These are phyloP conservation scores for Australoheros facetus DNA, from an alignment of 2,797 vertebrate genomes.

Conservation along the genomic window DNA sequence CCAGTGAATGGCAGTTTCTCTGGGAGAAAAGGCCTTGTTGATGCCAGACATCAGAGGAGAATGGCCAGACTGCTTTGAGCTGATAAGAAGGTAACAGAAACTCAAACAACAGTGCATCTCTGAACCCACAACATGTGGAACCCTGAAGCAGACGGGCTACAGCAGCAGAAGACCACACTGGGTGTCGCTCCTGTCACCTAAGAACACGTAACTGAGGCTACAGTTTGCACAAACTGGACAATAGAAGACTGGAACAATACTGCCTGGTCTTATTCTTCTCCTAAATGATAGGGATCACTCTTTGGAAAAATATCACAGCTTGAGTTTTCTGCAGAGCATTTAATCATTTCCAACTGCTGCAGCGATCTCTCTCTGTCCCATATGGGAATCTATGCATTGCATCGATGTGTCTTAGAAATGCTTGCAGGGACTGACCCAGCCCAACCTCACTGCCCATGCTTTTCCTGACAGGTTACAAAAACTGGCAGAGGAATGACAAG, in stretches of 20 bases:
- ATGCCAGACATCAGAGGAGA: neutral
- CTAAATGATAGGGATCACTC: neutral
- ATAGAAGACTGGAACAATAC: neutral
- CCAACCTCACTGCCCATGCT: neutral
- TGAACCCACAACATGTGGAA: neutral
- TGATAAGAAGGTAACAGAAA: neutral
- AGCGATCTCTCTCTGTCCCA: neutral
- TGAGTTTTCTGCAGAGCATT: neutral
- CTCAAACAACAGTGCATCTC: neutral
- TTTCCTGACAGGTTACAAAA: neutral
- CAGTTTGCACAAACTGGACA: neutral
- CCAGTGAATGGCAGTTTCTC: neutral
- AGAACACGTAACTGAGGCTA: neutral
- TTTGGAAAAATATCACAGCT: no score
- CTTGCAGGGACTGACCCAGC: neutral
- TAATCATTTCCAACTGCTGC: neutral
- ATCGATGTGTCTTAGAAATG: neutral
- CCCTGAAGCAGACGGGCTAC: fast-evolving
- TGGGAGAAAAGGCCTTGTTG: neutral
- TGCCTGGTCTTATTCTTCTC: fast-evolving
- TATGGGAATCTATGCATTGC: neutral
- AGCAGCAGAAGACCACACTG: neutral
- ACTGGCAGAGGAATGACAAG: neutral
- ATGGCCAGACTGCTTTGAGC: neutral
- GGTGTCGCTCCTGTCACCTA: neutral